phyloP scores from a whole-genome alignment of 2,888 invertebrate species.

The Ennomos quercinarius region DNA sequence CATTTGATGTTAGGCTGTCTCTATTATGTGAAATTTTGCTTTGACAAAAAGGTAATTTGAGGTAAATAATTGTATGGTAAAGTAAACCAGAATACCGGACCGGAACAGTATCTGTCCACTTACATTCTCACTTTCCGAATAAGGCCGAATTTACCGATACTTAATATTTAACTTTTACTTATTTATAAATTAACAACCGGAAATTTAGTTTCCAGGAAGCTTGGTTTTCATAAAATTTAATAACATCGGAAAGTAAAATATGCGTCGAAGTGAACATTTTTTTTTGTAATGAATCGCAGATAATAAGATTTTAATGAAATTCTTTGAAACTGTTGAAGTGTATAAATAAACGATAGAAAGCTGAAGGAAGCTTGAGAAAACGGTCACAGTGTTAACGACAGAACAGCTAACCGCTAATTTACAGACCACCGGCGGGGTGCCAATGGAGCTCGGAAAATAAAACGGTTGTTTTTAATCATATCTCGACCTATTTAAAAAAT shows the following conservation, averaged over 20 bases:
- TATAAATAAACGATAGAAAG: slow-evolving; percentile 28
- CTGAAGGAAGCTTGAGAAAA: slow-evolving; percentile 35
- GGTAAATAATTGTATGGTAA: no score
- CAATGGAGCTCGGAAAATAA: slow-evolving; percentile 19
- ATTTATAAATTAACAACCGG: slow-evolving; percentile 11
- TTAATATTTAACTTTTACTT: neutral
- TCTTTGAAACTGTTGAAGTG: slow-evolving; percentile 3
- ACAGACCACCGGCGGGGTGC: slow-evolving; percentile 30
- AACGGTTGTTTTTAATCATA: slow-evolving; percentile 36
- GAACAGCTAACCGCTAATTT: slow-evolving; percentile 46
- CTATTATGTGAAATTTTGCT: neutral
- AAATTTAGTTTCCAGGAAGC: neutral
- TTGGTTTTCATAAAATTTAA: neutral
- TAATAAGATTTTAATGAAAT: no score
- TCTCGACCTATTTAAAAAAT: slow-evolving; percentile 29
- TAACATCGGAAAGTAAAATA: neutral
- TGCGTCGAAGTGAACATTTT: no score
- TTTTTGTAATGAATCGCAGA: no score
- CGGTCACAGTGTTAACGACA: slow-evolving; percentile 41
- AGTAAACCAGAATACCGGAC: neutral
- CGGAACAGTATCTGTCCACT: neutral
- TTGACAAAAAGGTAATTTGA: neutral
- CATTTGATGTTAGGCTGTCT: slow-evolving; percentile 5
- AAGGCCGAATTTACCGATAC: neutral
- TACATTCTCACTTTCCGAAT: neutral